Base-by-base conservation (phyloP, 2,113 vertebrate species). In the Gnathonemus echidnorhynchus region DNA sequence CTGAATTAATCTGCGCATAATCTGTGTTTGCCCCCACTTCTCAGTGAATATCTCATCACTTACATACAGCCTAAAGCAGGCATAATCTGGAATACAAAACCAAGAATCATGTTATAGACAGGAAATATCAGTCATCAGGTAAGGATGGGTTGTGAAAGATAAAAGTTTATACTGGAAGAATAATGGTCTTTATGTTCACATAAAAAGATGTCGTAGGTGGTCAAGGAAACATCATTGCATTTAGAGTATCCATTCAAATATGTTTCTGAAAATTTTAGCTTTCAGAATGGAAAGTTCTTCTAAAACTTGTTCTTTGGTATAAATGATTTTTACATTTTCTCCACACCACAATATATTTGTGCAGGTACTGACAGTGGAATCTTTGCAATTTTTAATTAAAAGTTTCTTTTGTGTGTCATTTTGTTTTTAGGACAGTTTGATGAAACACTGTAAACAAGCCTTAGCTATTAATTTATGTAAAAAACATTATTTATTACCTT, bases 21-120 rank as follows among this genome's bases (percentile, higher is more conserved):
- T 80, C 74, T 80, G 74, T 80, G 74, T 87, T 87, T 53, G 86
- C 17, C 86, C 50, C 86, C 31, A 56, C 15, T 35, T 87, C 86
- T 53, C 48, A 87, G 86, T 35, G 31, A 31, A 35, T 52, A 9
- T 13, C 46, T 86, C n/a, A 48, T 86, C 50, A 87, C 86, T 46
- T 84, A 46, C 21, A 48, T 48, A 48, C 46, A 48, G 27, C 50
- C 31, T 35, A 5, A 9, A 53, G 86, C 86, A 31, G 39, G 27
- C n/a, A 53, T 56, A 50, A 31, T 86, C n/a, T 86, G 21, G 39
- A 21, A 45, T 45, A 83, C 10, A 70, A 70, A 70, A 70, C 62
- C 62, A 70, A 13, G 62, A 70, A 31, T 70, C 10, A 42, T 80
- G 35, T 80, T 17, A 80, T 42, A 80, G 11, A 42, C 74, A 39